Conservation (phyloP, 1,140 invertebrate genomes). For the Drosophila auraria region DNA sequence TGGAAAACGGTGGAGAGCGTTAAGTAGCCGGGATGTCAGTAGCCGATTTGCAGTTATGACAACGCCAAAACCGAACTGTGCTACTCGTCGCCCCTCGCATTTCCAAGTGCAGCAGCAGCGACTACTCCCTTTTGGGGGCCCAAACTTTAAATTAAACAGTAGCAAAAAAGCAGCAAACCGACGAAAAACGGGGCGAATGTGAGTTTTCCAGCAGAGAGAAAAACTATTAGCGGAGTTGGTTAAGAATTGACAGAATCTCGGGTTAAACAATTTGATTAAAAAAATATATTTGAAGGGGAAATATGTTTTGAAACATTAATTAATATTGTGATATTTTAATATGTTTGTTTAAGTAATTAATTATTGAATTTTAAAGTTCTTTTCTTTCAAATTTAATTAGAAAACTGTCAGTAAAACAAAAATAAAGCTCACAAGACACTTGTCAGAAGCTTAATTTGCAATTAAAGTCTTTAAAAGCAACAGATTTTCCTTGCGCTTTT, state of each 20-base stretch:
- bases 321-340: no score
- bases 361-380: no score
- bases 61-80: conserved; percentile 27
- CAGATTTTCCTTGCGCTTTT: background rate
- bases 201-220: background rate
- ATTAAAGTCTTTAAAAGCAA: no score
- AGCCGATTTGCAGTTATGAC: conserved; percentile 73
- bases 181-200: conserved; percentile 14
- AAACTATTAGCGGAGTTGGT: conserved; percentile 13
- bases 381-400: no score
- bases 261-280: no score
- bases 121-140: conserved; percentile 9
- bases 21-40: conserved; percentile 63
- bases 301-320: no score
- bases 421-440: no score
- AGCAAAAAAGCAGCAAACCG: conserved; percentile 30
- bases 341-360: no score
- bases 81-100: background rate
- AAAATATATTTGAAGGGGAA: background rate
- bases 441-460: no score
- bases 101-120: conserved; percentile 6
- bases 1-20: conserved; percentile 19
- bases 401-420: no score
- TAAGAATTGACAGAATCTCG: background rate
- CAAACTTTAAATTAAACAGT: conserved; percentile 59